Conservation (phyloP, 1,140 invertebrate species). For the Cheumatopsyche charites region DNA sequence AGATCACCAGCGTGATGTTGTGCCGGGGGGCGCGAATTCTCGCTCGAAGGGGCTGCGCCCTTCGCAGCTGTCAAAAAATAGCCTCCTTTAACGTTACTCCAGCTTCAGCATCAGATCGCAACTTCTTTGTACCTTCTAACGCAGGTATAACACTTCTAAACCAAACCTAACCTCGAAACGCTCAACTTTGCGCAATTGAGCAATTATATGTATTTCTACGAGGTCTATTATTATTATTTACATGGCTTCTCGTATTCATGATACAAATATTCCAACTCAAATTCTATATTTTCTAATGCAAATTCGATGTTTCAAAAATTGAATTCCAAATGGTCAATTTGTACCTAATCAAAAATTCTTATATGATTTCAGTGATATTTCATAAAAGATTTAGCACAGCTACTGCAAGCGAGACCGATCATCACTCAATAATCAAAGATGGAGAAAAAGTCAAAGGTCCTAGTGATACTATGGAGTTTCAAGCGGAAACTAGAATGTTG, state of each 20-base stretch:
- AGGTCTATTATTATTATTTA: background rate
- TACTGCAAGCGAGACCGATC: constrained; percentile 38
- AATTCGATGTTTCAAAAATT: too few species aligned
- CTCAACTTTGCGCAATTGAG: too few species aligned
- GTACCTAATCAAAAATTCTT: background rate
- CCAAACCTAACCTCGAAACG: background rate
- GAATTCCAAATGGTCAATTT: background rate
- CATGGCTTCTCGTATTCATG: too few species aligned
- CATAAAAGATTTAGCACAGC: constrained; percentile 31
- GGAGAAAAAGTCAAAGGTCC: constrained; percentile 64
- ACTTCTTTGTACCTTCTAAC: too few species aligned
- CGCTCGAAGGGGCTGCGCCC: background rate
- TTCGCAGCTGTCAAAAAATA: background rate
- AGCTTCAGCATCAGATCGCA: too few species aligned
- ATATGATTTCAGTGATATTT: background rate
- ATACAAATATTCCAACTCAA: background rate
- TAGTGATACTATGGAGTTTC: constrained; percentile 80
- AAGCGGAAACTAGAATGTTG: constrained; percentile 94
- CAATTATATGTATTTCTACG: too few species aligned
- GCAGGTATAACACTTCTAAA: background rate
- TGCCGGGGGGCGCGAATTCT: background rate
- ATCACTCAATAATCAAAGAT: constrained; percentile 46
- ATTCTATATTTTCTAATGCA: background rate
- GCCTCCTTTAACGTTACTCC: too few species aligned
- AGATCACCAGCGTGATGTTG: background rate